A percentile compares a stretch with the other conserved stretches of the same genome.
These are phyloP conservation scores for Alloplasta piceator DNA, from an alignment of 2,888 invertebrate genomes.

Conservation along the genomic window DNA sequence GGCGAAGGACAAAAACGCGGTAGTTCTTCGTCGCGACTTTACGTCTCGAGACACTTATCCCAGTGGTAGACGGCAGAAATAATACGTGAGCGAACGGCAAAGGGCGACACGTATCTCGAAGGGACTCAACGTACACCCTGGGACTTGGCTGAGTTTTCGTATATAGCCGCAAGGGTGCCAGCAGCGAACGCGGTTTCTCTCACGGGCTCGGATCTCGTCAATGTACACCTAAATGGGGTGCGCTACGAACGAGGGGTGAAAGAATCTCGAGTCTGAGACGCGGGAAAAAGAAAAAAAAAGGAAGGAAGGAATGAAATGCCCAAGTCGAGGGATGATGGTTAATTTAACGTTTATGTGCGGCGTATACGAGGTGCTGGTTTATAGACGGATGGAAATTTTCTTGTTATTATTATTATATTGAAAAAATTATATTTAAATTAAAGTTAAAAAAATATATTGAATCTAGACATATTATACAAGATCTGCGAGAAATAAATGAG, in stretches of 20 bases:
- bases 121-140: conserved; percentile 20
- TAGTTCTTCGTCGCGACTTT: conserved; percentile 47
- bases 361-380: conserved; percentile 9
- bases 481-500: no score
- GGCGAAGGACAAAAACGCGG: conserved; percentile 37
- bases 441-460: no score
- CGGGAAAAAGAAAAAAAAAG: conserved; percentile 14
- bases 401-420: no score
- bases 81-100: conserved; percentile 30
- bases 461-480: no score
- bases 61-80: conserved; percentile 16
- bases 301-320: conserved; percentile 12
- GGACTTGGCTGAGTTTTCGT: conserved; percentile 28
- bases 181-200: conserved; percentile 11
- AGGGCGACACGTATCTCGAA: not conserved
- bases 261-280: conserved; percentile 36
- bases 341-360: not conserved
- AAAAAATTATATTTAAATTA: no score
- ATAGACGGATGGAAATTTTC: not conserved
- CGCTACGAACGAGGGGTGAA: conserved; percentile 18
- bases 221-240: conserved; percentile 2
- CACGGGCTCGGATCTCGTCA: conserved; percentile 20
- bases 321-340: conserved; percentile 20
- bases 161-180: conserved; percentile 37
- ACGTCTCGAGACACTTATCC: conserved; percentile 47